Evolutionary conservation across 2,113 vertebrate genomes (phyloP), one percentile per base, ranked within the genome.

Genomic region (Rafetus swinhoei): DNA sequence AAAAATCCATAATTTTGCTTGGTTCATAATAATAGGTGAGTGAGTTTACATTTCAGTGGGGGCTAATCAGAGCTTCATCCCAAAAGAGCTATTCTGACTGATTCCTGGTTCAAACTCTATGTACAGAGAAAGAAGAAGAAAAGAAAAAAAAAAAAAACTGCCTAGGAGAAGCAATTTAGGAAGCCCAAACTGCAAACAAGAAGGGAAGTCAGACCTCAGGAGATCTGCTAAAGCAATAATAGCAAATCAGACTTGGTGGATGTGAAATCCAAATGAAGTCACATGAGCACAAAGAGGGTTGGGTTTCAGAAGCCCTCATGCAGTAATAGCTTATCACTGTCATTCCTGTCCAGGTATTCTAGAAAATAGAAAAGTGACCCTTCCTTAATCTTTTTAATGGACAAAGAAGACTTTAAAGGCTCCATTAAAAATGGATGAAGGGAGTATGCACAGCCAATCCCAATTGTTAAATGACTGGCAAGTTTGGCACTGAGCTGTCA

Each of bases 381-480:
- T 6, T 92, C 88, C 81, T 88, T 12, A 6, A 82, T 84, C 13
- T 54, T 90, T 85, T 69, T 80, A 84, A 76, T 59, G 12, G 14
- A 5, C 50, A 91, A 90, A 87, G 35, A 82, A 1, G 22, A 84
- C 3, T 72, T 50, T 85, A 57, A 62, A 69, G 15, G 74, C 24
- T 77, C 45, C 50, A 14, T 76, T 50, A 6, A 14, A 25, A 50
- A 56, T 25, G 18, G 4, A 21, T 4, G 3, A 52, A 4, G n/a
- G n/a, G 65, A 86, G 56, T 95, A 77, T 35, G 79, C 88, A 91
- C 56, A 89, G 50, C 56, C n/a, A 84, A 59, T 94, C 85, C 92
- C 0, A 0, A 91, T 83, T 53, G 89, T 89, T 91, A 87, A 93
- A 81, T 0, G 0, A 77, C 39, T 50, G 12, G 29, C 79, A 91